Conservation (phyloP, 2,888 invertebrate species). For the Leptinotarsa peninsularis region DNA sequence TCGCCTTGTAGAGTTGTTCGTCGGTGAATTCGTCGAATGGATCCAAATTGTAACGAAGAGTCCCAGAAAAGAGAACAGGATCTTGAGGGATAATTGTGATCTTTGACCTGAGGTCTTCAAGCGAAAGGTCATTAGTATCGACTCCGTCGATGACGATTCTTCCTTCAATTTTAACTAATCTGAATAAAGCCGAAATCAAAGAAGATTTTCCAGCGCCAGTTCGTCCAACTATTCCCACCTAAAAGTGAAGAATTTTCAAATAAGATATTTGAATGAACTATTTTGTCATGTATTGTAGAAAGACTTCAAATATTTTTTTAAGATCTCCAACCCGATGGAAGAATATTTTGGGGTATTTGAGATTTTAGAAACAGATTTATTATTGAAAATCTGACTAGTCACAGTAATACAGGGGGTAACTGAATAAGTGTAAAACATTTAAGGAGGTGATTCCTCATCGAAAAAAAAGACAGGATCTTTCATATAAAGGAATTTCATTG, state of each 20-base stretch:
- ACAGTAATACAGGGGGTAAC: too few species aligned
- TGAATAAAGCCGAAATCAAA: slow-evolving; percentile 81
- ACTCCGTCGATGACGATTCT: slow-evolving; percentile 79
- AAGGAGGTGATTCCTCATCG: too few species aligned
- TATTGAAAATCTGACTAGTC: too few species aligned
- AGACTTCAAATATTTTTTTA: too few species aligned
- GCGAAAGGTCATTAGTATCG: slow-evolving; percentile 70
- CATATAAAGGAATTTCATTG: too few species aligned
- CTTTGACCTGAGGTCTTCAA: slow-evolving; percentile 69
- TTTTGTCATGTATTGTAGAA: too few species aligned
- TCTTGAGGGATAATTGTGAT: slow-evolving; percentile 73
- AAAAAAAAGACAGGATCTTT: too few species aligned
- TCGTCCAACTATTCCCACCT: slow-evolving; percentile 86
- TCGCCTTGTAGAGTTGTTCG: slow-evolving; percentile 75
- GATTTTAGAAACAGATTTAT: too few species aligned
- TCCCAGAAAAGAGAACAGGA: slow-evolving; percentile 72
- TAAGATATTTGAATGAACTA: too few species aligned
- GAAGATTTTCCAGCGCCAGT: slow-evolving; percentile 90
- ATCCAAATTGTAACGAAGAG: slow-evolving; percentile 78
- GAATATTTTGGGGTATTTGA: too few species aligned
- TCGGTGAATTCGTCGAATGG: slow-evolving; percentile 80
- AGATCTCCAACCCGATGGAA: too few species aligned
- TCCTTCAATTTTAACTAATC: slow-evolving; percentile 79
- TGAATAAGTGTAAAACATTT: too few species aligned
- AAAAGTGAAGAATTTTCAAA: slow-evolving; percentile 51